Evolutionary conservation across 1,140 invertebrate species (phyloP), one percentile per base, ranked within the genome.

Genomic region (Trachymyrmex septentrionalis): DNA sequence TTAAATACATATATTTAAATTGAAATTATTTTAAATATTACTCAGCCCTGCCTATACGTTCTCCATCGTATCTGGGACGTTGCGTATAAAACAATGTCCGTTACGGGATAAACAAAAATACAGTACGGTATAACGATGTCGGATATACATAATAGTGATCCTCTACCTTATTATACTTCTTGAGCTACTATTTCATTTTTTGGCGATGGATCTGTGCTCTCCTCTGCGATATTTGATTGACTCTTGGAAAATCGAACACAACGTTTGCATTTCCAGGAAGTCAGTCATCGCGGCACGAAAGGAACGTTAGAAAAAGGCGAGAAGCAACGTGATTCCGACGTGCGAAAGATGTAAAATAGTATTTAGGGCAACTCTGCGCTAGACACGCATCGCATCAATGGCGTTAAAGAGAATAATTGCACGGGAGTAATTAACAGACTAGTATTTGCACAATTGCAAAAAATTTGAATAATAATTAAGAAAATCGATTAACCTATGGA

Each of bases 221-320:
- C 14, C 44, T 50, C 12, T 44, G 63, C 44, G 77, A 89, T 84
- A 82, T 48, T 69, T 34, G 72, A 87, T 86, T 61, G 67, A 78
- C 82, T 90, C 64, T 59, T 82, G 77, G 59, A 89, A 85, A 90
- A 89, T 85, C 34, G 75, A 89, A 61, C 48, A 73, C 59, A 38
- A 73, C 59, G 75, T 75, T 88, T 75, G 30, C 67, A 89, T 88
- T 38, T 67, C 69, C 30, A 30, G 44, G 61, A 89, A 86, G 27
- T 7, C 44, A 38, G 19, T 34, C 34, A 24, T 87, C 24, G 30
- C 48, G n/a, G 48, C 9, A 24, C 63, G 34, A 67, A 69, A 69
- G 86, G 57, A 63, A 82, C 48, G 9, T 50, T 61, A 14, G 63
- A 72, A 69, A 24, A 19, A 30, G 30, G 21, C n/a, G 30, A 34